Conservation (phyloP, 2,797 vertebrate species). For the Enteromius viviparus region DNA sequence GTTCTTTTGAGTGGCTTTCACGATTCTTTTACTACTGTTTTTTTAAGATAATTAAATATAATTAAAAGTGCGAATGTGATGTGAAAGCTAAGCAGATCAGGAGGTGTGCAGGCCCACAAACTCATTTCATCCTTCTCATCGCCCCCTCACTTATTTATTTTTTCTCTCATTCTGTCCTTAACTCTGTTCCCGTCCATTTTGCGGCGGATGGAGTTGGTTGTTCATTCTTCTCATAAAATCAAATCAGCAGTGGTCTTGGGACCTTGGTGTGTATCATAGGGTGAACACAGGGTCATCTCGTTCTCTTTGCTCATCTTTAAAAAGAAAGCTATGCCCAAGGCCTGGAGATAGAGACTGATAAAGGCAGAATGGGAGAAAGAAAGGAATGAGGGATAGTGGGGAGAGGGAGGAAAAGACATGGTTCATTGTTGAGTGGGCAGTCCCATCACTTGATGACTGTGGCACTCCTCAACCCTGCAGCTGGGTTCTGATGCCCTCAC, state of each 20-base stretch:
- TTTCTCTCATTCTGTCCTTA: constrained; percentile 4
- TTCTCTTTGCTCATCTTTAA: constrained; percentile 47
- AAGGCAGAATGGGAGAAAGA: constrained; percentile 51
- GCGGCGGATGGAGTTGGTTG: constrained; percentile 21
- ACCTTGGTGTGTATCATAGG: constrained; percentile 47
- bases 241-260: constrained; percentile 48
- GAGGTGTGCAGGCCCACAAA: constrained; percentile 6
- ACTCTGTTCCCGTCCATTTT: constrained; percentile 14
- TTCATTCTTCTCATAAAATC: constrained; percentile 52
- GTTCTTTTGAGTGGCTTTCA: neutral
- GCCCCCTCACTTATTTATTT: neutral
- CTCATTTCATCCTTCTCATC: neutral
- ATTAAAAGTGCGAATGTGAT: neutral
- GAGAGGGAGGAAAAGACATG: constrained; percentile 66
- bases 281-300: constrained; percentile 44
- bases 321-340: constrained; percentile 50
- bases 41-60: neutral
- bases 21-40: neutral
- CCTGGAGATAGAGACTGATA: constrained; percentile 55
- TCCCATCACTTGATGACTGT: constrained; percentile 51
- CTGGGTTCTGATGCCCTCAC: constrained; percentile 55
- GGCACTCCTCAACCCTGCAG: constrained; percentile 49
- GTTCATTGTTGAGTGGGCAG: constrained; percentile 48
- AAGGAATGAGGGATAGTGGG: constrained; percentile 31
- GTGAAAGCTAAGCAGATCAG: neutral